Evolutionary conservation across 2,888 invertebrate genomes (phyloP).

Genomic region (Pegoplata infirma): DNA sequence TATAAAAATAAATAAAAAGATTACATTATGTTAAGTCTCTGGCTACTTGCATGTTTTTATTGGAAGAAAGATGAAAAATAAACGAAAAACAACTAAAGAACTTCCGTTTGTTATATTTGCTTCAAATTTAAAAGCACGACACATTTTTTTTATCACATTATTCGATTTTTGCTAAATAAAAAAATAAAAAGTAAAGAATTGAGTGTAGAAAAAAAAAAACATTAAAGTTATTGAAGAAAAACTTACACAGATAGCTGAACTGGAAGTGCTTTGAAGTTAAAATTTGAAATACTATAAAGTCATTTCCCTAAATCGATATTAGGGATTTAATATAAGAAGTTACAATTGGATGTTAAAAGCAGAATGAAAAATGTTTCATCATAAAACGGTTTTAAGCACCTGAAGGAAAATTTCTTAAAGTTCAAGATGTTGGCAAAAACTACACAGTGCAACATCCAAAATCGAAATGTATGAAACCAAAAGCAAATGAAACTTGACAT

Average conservation of each 20-base stretch:
- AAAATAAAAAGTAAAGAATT: no score
- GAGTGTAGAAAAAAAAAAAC: conserved; percentile 18
- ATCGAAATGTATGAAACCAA: no score
- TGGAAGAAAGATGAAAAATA: conserved; percentile 21
- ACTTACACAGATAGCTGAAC: conserved; percentile 4
- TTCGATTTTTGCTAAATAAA: conserved; percentile 51
- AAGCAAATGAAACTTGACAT: no score
- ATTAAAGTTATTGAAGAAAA: conserved; percentile 22
- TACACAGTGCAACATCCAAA: no score
- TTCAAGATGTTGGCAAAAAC: no score
- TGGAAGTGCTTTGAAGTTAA: conserved; percentile 50
- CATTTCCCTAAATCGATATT: background rate
- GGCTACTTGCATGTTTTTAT: conserved; percentile 14
- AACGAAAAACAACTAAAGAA: conserved; percentile 33
- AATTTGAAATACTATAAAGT: background rate
- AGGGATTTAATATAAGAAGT: no score
- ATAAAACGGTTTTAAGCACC: no score
- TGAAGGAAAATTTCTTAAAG: no score
- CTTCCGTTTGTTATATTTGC: conserved; percentile 54
- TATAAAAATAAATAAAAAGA: no score
- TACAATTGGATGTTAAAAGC: no score
- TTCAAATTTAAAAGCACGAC: conserved; percentile 30
- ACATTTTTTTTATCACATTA: conserved; percentile 24
- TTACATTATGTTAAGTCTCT: no score
- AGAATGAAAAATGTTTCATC: no score